phyloP scores from a whole-genome alignment of 2,797 vertebrate genomes.

The Chelon labrosus region DNA sequence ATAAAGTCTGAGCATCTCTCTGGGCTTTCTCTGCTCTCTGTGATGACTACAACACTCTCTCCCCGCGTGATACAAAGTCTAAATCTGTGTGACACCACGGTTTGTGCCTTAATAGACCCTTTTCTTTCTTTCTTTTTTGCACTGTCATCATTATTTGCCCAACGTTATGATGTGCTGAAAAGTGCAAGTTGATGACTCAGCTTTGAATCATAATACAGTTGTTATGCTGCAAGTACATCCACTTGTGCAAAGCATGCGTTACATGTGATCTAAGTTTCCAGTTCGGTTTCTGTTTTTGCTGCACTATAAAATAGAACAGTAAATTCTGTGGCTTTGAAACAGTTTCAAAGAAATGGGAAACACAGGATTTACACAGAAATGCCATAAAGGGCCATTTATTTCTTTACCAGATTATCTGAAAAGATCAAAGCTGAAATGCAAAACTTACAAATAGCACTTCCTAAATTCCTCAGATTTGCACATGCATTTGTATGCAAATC shows the following conservation, averaged over 20 bases:
- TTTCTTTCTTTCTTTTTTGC: background rate
- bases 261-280: slow-evolving; percentile 21
- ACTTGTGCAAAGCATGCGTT: slow-evolving; percentile 18
- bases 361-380: slow-evolving; percentile 17
- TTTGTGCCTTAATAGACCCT: background rate
- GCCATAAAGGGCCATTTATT: slow-evolving; percentile 6
- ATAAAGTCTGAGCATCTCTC: slow-evolving; percentile 70
- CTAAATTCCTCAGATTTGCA: background rate
- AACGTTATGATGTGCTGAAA: slow-evolving; percentile 11
- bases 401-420: slow-evolving; percentile 30
- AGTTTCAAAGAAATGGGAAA: slow-evolving; percentile 46
- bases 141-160: slow-evolving; percentile 8
- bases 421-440: background rate
- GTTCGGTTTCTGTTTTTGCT: slow-evolving; percentile 29
- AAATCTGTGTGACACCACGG: slow-evolving; percentile 6
- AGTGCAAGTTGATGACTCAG: background rate
- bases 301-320: slow-evolving; percentile 31
- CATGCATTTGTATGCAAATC: background rate
- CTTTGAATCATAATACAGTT: background rate
- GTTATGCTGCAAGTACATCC: slow-evolving; percentile 12
- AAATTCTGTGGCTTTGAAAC: slow-evolving; percentile 37
- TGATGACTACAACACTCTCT: slow-evolving; percentile 38
- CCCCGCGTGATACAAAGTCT: background rate
- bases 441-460: background rate
- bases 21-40: slow-evolving; percentile 55